phyloP scores from a whole-genome alignment of 2,113 vertebrate species.

The Catharus bicknelli region DNA sequence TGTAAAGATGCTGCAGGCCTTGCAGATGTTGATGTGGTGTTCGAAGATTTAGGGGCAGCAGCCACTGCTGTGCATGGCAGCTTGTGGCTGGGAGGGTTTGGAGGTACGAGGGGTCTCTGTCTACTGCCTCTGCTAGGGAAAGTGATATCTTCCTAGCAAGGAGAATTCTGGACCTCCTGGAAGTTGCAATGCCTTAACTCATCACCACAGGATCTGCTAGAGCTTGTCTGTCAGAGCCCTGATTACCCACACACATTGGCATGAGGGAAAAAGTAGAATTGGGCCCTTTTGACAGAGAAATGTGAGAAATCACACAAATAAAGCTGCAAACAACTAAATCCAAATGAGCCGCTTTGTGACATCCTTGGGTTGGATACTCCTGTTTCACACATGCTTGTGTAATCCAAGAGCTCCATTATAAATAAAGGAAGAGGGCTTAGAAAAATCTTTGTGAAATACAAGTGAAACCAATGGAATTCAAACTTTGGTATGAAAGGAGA shows the following conservation, averaged over 20 bases:
- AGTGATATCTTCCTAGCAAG: not conserved
- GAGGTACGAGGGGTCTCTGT: not conserved
- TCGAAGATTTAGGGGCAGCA: not conserved
- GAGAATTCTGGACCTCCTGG: not conserved
- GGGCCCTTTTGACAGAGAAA: not conserved
- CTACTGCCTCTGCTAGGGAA: not conserved
- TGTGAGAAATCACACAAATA: constrained; percentile 15
- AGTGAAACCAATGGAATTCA: not conserved
- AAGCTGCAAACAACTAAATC: not conserved
- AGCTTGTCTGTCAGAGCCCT: not conserved
- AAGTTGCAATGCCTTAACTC: not conserved
- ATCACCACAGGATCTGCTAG: not conserved
- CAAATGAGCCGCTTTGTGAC: not conserved
- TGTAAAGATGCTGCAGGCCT: not conserved
- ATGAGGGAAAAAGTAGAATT: not conserved
- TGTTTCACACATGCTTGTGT: not conserved
- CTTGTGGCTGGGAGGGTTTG: not conserved
- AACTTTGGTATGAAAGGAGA: not conserved
- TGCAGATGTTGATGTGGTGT: not conserved
- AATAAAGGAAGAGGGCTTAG: not conserved
- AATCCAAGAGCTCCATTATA: not conserved
- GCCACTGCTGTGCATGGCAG: not conserved
- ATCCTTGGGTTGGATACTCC: not conserved
- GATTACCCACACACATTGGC: not conserved
- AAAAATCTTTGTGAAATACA: not conserved